Percentiles rank a stretch among this genome's conserved stretches.
These are phyloP conservation scores for Dicycla oo DNA, from an alignment of 2,888 invertebrate genomes.

Conservation along the genomic window DNA sequence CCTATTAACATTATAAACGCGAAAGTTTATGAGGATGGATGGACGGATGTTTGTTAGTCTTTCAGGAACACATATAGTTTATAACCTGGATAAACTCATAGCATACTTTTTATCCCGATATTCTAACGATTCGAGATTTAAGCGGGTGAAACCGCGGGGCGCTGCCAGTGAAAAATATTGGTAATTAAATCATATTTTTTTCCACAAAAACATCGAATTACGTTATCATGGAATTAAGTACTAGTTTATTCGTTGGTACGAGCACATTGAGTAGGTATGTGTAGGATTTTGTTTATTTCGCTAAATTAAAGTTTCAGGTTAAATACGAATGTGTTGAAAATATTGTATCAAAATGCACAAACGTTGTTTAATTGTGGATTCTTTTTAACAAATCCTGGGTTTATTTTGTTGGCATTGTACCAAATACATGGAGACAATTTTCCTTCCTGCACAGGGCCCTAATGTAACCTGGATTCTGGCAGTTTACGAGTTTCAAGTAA, in stretches of 20 bases:
- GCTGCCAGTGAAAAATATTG: too few species aligned
- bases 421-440: constrained; percentile 13
- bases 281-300: not conserved
- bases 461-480: not conserved
- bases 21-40: too few species aligned
- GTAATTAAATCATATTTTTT: not conserved
- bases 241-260: too few species aligned
- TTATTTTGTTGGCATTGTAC: constrained; percentile 18
- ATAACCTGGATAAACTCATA: too few species aligned
- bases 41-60: too few species aligned
- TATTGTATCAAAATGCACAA: constrained; percentile 9
- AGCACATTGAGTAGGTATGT: not conserved
- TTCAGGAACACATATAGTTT: too few species aligned
- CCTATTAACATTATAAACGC: too few species aligned
- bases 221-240: too few species aligned
- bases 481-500: not conserved
- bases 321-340: not conserved
- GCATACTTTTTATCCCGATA: too few species aligned
- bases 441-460: constrained; percentile 1
- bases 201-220: too few species aligned
- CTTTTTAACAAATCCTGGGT: constrained; percentile 23
- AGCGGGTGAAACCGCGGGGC: too few species aligned
- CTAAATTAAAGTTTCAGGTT: not conserved
- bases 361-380: constrained; percentile 13
- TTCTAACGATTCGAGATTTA: too few species aligned